phyloP scores from a whole-genome alignment of 1,140 invertebrate species.

The Heliconius melpomene region DNA sequence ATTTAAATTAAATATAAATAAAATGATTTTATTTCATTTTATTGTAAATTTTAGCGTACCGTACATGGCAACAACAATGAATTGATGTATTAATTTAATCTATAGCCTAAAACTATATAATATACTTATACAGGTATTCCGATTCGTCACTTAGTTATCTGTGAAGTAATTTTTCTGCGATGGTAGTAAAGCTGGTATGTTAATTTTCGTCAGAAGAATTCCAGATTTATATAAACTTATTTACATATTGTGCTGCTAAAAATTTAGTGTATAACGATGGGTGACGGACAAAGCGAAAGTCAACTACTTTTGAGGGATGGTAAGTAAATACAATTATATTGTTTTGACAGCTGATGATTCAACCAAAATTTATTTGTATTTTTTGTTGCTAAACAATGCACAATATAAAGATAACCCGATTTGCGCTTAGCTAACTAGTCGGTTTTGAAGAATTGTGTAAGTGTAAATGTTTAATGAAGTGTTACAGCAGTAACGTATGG shows the following conservation, averaged over 20 bases:
- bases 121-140: background rate
- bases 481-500: slow-evolving; percentile 33
- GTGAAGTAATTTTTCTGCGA: slow-evolving; percentile 31
- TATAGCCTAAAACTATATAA: slow-evolving; percentile 1
- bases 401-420: slow-evolving; percentile 41
- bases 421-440: slow-evolving; percentile 29
- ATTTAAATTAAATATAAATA: no score
- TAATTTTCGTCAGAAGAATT: slow-evolving; percentile 46
- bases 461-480: slow-evolving; percentile 37
- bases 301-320: slow-evolving; percentile 68
- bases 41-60: background rate
- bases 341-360: slow-evolving; percentile 79
- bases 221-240: slow-evolving; percentile 47
- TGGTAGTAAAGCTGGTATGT: slow-evolving; percentile 43
- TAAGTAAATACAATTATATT: slow-evolving; percentile 57
- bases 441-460: slow-evolving; percentile 34
- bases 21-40: no score
- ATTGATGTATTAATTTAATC: background rate
- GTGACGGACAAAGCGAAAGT: slow-evolving; percentile 75
- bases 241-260: slow-evolving; percentile 46
- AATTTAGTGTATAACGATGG: slow-evolving; percentile 53
- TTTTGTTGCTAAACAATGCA: slow-evolving; percentile 73
- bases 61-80: background rate
- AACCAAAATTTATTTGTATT: slow-evolving; percentile 62
- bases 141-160: slow-evolving; percentile 21